Conservation (phyloP, 2,888 invertebrate genomes). For the Ligdia adustata region DNA sequence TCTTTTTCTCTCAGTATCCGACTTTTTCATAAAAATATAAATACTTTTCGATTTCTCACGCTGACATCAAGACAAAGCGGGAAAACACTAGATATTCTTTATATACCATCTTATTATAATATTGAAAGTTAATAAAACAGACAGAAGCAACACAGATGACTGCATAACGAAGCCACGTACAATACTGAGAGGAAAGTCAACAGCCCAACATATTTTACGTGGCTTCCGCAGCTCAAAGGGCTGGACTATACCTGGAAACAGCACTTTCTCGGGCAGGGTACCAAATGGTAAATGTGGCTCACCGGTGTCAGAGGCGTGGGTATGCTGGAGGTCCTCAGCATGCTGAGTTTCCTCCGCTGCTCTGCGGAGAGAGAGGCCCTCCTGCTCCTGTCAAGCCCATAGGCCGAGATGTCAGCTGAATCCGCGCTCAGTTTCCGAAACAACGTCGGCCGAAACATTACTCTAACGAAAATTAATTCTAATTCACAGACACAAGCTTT, state of each 20-base stretch:
- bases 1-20: too few species aligned
- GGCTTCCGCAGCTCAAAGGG: constrained; percentile 18
- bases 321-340: constrained; percentile 70
- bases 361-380: constrained; percentile 75
- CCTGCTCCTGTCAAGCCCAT: constrained; percentile 75
- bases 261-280: constrained; percentile 81
- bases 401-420: constrained; percentile 59
- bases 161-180: constrained; percentile 17
- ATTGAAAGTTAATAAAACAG: too few species aligned
- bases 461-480: neutral
- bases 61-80: too few species aligned
- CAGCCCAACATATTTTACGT: constrained; percentile 27
- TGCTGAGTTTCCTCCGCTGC: constrained; percentile 70
- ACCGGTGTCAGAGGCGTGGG: constrained; percentile 74
- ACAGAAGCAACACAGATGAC: constrained; percentile 27
- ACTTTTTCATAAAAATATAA: too few species aligned
- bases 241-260: constrained; percentile 73
- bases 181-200: constrained; percentile 15
- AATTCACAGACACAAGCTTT: constrained; percentile 26
- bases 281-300: constrained; percentile 84
- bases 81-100: too few species aligned
- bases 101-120: too few species aligned
- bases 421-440: constrained; percentile 67
- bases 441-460: constrained; percentile 71
- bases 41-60: too few species aligned